Evolutionary conservation across 2,888 invertebrate genomes (phyloP), one percentile per base, ranked within the genome.

Genomic region (Aspidapion aeneum): DNA sequence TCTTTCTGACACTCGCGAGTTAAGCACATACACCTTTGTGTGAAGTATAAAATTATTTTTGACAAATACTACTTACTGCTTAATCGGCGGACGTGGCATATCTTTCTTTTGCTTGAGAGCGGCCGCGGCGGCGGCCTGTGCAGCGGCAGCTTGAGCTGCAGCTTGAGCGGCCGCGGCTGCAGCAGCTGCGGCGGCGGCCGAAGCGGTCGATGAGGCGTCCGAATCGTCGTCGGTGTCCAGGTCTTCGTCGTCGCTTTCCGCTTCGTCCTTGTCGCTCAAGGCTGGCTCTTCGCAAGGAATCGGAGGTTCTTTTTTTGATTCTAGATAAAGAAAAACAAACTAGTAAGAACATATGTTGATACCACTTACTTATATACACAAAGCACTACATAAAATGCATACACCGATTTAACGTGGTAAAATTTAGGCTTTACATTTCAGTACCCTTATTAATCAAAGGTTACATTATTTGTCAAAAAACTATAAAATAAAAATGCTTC

Each of bases 211-310:
- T 55, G 76, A 78, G 1, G 79, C 75, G 52, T 81, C 82, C 18
- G 83, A 82, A 50, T 79, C 80, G 61, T 77, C 78, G 61, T 84
- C 83, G 0, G 83, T 83, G 61, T 80, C 79, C 63, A 89, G 81
- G 71, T 90, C 89, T 65, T 89, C 89, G n/a, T 89, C 89, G 66
- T 93, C 92, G 2, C 91, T 93, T 77, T 86, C 86, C 0, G 86
- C 86, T 70, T 86, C 86, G 54, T 86, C 86, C 74, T 87, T 86
- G 71, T 86, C 87, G 77, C 93, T 88, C 67, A 83, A 83, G 68
- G 89, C 89, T 72, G 90, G 89, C 2, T 87, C 88, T 66, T 88
- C 85, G 73, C 87, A 88, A 72, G 83, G 85, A 71, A 89, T 82
- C 61, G 88, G 80, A 2, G 72, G 69, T 56, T 72, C 70, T 69